A percentile compares a stretch with the other conserved stretches of the same genome.
Evolutionary conservation across 1,140 invertebrate species (phyloP).

Genomic region (Leguminivora glycinivorella): DNA sequence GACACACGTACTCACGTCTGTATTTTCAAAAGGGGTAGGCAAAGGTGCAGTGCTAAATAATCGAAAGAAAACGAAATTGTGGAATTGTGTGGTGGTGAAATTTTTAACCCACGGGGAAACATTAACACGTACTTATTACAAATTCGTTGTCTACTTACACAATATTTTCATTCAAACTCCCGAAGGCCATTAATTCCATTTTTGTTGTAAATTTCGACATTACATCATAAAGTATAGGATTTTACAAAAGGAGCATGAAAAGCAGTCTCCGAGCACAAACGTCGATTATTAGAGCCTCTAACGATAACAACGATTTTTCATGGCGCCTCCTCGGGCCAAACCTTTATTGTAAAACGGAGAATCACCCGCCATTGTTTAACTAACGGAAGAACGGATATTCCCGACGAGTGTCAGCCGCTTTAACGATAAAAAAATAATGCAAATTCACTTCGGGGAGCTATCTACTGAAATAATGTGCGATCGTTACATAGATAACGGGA

Average conservation of each 20-base stretch:
- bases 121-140: too few relatives aligned
- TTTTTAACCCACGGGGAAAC: too few relatives aligned
- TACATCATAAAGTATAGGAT: background rate
- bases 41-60: too few relatives aligned
- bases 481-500: slow-evolving; percentile 70
- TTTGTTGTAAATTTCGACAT: background rate
- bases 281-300: slow-evolving; percentile 17
- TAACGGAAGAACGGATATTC: slow-evolving; percentile 37
- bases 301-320: slow-evolving; percentile 52
- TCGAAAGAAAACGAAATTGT: too few relatives aligned
- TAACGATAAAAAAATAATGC: slow-evolving; percentile 73
- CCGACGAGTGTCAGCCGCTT: slow-evolving; percentile 41
- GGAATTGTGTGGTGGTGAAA: too few relatives aligned
- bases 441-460: slow-evolving; percentile 64
- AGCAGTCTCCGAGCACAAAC: background rate
- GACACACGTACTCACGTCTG: too few relatives aligned
- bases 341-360: slow-evolving; percentile 42
- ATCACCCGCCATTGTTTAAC: slow-evolving; percentile 42
- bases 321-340: slow-evolving; percentile 35
- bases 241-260: slow-evolving; percentile 11
- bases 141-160: too few relatives aligned
- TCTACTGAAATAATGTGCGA: slow-evolving; percentile 58
- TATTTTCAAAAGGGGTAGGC: too few relatives aligned
- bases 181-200: background rate
- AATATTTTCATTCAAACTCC: background rate